Conservation (phyloP, 2,113 vertebrate species). For the Corvus hawaiiensis region DNA sequence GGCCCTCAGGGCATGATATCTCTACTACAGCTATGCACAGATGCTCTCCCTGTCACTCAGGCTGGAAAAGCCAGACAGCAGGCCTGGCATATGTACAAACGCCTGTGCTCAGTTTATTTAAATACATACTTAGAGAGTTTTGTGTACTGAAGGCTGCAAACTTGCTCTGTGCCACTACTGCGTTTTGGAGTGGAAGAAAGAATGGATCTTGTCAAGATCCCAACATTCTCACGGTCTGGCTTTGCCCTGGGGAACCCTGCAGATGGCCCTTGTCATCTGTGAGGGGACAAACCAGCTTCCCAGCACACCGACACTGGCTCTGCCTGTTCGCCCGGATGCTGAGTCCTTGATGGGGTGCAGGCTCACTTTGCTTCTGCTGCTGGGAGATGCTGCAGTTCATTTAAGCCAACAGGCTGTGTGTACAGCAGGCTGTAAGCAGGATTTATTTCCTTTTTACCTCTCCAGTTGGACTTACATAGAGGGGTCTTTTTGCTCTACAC, state of each 20-base stretch:
- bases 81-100: not conserved
- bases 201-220: not conserved
- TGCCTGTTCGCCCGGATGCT: accelerated
- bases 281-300: not conserved
- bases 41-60: not conserved
- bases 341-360: not conserved
- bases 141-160: not conserved
- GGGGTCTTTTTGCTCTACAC: not conserved
- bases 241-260: not conserved
- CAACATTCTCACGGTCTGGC: accelerated
- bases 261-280: not conserved
- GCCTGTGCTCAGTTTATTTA: not conserved
- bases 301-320: not conserved
- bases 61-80: not conserved
- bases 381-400: not conserved
- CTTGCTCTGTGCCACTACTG: not conserved
- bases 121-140: not conserved
- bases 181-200: not conserved
- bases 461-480: not conserved
- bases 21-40: not conserved
- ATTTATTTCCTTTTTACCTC: not conserved
- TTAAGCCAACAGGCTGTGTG: not conserved
- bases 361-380: not conserved
- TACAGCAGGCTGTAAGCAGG: not conserved
- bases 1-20: not conserved